Conservation (phyloP, 2,797 vertebrate species). For the Crossoptilon crossoptilon region DNA sequence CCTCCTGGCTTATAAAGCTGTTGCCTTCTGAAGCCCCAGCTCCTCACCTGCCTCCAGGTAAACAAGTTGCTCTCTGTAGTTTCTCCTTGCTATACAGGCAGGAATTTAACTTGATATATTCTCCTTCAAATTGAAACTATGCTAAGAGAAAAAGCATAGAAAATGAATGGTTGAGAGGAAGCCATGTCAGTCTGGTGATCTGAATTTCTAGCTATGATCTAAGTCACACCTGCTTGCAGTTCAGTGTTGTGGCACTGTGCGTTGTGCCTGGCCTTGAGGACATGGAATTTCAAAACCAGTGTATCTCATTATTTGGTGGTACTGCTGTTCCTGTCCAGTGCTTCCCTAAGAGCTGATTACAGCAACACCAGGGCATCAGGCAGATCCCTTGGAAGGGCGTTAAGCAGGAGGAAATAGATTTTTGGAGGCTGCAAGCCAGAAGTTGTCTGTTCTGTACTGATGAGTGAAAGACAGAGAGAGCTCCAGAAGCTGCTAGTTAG, state of each 20-base stretch:
- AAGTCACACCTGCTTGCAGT: background rate
- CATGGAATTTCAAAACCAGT: background rate
- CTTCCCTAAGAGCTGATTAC: background rate
- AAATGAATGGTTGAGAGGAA: background rate
- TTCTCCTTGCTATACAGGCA: background rate
- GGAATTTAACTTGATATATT: background rate
- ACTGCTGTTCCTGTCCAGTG: background rate
- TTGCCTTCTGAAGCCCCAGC: background rate
- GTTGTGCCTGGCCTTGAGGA: background rate
- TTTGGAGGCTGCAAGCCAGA: background rate
- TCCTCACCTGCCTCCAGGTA: background rate
- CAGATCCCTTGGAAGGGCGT: background rate
- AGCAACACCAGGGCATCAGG: background rate
- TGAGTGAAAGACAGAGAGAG: background rate
- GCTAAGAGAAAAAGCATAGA: background rate
- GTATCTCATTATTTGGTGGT: background rate
- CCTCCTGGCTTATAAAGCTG: background rate
- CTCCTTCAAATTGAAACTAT: background rate
- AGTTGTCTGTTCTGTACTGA: background rate
- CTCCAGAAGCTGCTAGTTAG: background rate
- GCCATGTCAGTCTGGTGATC: rapidly evolving
- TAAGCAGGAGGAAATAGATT: background rate
- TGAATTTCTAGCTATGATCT: background rate
- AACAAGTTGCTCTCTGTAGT: background rate
- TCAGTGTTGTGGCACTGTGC: background rate